Base-by-base conservation (phyloP, 2,113 vertebrate species). In the Pycnonotus jocosus region DNA sequence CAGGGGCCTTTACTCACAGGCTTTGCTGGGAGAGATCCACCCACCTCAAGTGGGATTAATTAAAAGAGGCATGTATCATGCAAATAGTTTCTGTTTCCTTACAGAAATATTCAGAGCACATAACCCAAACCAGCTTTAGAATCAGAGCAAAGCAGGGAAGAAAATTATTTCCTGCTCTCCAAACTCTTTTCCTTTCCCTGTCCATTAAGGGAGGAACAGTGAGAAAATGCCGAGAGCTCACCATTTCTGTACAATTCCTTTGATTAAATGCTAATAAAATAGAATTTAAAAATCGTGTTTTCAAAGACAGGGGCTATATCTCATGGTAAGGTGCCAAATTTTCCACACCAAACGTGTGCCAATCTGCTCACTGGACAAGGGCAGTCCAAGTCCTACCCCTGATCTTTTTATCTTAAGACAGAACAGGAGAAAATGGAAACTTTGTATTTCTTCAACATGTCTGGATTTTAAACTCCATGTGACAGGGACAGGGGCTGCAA, bases 21-120 rank as follows among this genome's bases (percentile, higher is more conserved):
- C 80, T 94, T 97, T 93, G 76, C 76, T 95, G 93, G 91, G 95
- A 91, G 93, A 95, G 96, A 95, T 69, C 91, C 96, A 91, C 89
- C 88, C 90, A 78, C 91, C 81, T 97, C 91, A 92, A 97, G 96
- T 98, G 97, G 97, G 93, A 97, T 95, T 91, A 96, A 97, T 97
- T 96, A 98, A 92, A 90, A 91, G 83, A 95, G 91, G 97, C 96
- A 54, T 90, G 93, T 60, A 83, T 89, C 92, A 89, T 93, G 93
- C 92, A 91, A 96, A 60, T 48, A 86, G 79, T 96, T 93, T 96
- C 96, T 96, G 88, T 92, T 96, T 95, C 93, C 91, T 95, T 87
- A 72, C 94, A 73, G 90, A 95, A 97, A 96, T 92, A 94, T 95
- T 93, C 93, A 84, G 48, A 28, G 86, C 90, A 88, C 81, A 95